Base-by-base conservation (phyloP, 2,113 vertebrate genomes). In the Elgaria multicarinata region DNA sequence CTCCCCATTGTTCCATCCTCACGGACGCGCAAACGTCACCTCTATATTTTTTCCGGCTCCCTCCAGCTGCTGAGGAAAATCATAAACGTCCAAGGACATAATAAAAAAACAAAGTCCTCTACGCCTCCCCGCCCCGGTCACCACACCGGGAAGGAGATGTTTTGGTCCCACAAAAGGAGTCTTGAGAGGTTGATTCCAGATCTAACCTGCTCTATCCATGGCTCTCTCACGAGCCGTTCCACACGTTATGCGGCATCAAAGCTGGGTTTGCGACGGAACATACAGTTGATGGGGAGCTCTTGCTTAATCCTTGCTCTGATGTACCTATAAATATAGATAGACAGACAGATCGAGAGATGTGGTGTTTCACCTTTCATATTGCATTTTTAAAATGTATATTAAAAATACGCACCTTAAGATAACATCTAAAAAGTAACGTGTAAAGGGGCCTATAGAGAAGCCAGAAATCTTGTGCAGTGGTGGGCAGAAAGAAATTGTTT, bases 31-130 rank as follows among this genome's bases (percentile, higher is more conserved):
- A 83, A 87, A 26, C 46, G 13, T 67, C 89, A 77, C 62, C 36
- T 67, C 8, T 62, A 4, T 90, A 80, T 90, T 91, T 87, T 91
- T 91, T 91, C 90, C 90, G 80, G 85, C 50, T 44, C 62, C 50
- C 76, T 84, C 90, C 90, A 91, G 90, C 80, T 87, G 85, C 90
- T 71, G 72, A 83, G 46, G 80, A 91, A 87, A 87, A 78, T 78
- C 39, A 58, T 50, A 69, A 58, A 46, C 62, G 55, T 66, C 78
- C 79, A 87, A 90, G 85, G 90, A 83, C 85, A 69, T 28, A 44
- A 77, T 20, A n/a, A 20, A 83, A 91, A 76, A 83, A 83, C 64
- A 83, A 87, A 44, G 24, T 72, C 28, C 42, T 39, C 2, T 13
- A 67, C 14, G 5, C 36, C 24, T 18, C 50, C 75, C 42, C 42